Base-by-base conservation (phyloP, 2,888 invertebrate genomes). In the Ptilodon capucinus region DNA sequence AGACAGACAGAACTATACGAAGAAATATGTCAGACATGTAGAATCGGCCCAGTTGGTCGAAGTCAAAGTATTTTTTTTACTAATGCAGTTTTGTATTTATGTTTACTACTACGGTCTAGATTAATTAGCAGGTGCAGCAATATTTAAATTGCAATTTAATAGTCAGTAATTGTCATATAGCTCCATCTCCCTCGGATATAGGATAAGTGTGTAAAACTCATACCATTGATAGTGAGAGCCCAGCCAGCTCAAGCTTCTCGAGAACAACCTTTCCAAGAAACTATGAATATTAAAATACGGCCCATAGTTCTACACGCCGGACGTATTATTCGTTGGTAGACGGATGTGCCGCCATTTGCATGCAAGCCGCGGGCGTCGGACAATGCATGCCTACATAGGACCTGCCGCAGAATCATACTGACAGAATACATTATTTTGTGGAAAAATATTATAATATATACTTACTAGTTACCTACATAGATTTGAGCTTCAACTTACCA, bases 301-400 rank as follows among this genome's bases (percentile, higher is more conserved):
- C 49, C 44, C 49, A 18, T 28, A 17, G 38, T 41, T 61, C 57
- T 65, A 69, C 68, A 73, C 74, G 79, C 85, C 87, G 88, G 88
- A 88, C 79, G 66, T 71, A 68, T 72, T 74, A 81, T 84, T 86
- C 70, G 79, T 79, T 77, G 68, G 76, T 66, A 74, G 79, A 74
- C 88, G 89, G 89, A 90, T 88, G 86, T 82, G 64, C 64, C 56
- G 63, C 68, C 79, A 86, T 89, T 87, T 83, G 82, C 82, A 89
- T 90, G 81, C 89, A 66, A 42, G 75, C 68, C 78, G 77, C 68
- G 77, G 64, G 59, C 68, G 48, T 44, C 51, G 67, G 60, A 69
- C 68, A 67, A 64, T 65, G 56, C 57, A 55, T 57, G 55, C 50
- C 48, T 57, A 46, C 48, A 46, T 52, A 49, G 48, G 42, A 47